Evolutionary conservation across 2,113 vertebrate species (phyloP).

Genomic region (Syngnathus typhle): DNA sequence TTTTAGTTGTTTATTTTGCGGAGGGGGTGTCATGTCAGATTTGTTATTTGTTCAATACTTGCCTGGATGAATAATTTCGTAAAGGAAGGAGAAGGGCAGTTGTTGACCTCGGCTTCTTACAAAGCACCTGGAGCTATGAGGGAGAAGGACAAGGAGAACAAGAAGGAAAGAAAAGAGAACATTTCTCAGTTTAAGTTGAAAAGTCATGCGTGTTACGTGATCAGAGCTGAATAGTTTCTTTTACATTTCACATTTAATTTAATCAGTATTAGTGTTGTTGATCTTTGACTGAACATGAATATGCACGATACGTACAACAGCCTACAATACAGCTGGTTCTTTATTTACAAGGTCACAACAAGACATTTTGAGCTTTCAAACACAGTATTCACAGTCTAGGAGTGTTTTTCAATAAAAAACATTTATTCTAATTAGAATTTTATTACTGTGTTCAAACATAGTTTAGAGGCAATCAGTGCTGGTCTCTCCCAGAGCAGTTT

Average conservation of each 20-base stretch:
- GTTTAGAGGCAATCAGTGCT: background rate
- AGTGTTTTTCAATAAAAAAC: background rate
- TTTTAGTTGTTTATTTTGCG: constrained; percentile 3
- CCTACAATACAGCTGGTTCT: background rate
- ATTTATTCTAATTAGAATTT: no score
- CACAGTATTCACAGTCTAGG: background rate
- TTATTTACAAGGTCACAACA: background rate
- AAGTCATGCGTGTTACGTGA: no score
- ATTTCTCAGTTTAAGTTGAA: no score
- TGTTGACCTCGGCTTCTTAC: constrained; percentile 20
- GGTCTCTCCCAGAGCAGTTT: no score
- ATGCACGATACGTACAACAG: no score
- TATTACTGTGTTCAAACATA: background rate
- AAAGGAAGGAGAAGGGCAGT: constrained; percentile 1
- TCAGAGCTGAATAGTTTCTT: background rate
- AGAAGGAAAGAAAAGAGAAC: background rate
- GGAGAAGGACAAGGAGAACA: background rate
- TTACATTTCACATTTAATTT: background rate
- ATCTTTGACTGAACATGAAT: background rate
- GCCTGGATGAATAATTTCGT: constrained; percentile 35
- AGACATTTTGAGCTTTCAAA: background rate
- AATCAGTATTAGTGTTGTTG: background rate
- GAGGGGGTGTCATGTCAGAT: constrained; percentile 13
- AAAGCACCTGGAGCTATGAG: constrained; percentile 16
- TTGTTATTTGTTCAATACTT: constrained; percentile 12